A percentile compares a stretch with the other conserved stretches of the same genome.
phyloP scores from a whole-genome alignment of 1,140 invertebrate species.

The Aphis gossypii region DNA sequence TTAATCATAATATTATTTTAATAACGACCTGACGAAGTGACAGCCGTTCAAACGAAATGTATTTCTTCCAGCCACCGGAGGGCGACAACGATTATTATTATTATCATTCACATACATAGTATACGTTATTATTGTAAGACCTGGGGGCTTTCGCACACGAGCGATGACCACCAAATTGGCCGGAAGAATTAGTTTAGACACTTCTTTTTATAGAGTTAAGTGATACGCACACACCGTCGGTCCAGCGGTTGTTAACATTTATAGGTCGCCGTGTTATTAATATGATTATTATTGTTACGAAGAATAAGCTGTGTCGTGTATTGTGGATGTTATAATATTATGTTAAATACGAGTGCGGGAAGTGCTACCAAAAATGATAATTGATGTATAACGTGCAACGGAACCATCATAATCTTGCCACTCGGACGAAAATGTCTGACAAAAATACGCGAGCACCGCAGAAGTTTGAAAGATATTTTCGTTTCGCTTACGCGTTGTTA shows the following conservation, averaged over 20 bases:
- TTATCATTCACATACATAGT: neutral
- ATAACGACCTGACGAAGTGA: neutral
- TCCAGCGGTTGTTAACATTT: conserved; percentile 54
- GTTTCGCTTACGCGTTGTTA: neutral
- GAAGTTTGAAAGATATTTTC: neutral
- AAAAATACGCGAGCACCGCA: neutral
- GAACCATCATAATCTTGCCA: neutral
- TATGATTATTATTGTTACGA: conserved; percentile 37
- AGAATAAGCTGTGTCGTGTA: neutral
- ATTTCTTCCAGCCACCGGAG: conserved; percentile 4
- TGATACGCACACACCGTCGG: conserved; percentile 14
- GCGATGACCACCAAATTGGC: conserved; percentile 57
- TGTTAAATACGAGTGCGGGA: neutral
- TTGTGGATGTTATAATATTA: conserved; percentile 25
- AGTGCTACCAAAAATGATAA: neutral
- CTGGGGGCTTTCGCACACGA: neutral
- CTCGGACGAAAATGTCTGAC: neutral
- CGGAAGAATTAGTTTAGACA: conserved; percentile 56
- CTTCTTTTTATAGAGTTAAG: conserved; percentile 58
- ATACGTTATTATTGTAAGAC: conserved; percentile 1
- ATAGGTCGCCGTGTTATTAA: conserved; percentile 53
- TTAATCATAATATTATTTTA: neutral
- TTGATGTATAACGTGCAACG: neutral
- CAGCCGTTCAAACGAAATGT: neutral
- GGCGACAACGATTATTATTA: conserved; percentile 19